Base-by-base conservation (phyloP, 2,888 invertebrate genomes). In the Clunio marinus region DNA sequence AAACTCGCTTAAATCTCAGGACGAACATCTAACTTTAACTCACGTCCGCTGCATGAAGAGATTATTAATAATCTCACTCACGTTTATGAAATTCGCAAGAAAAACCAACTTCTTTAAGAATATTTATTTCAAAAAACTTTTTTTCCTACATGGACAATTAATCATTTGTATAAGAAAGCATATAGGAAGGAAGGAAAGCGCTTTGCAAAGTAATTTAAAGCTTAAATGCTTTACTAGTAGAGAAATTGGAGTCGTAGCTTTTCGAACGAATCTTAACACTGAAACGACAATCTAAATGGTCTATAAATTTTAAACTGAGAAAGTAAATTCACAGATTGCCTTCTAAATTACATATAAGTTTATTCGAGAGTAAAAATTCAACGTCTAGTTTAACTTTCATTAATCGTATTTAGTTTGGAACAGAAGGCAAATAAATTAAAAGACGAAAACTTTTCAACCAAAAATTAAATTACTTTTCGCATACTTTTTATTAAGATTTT, bases 41-140 rank as follows among this genome's bases (percentile, higher is more conserved):
- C 57, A 5, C 27, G 5, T 57, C 27, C 57, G 4, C 27, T 57
- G 57, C 57, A 57, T 7, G n/a, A n/a, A 13, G 27, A 57, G 57
- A 57, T 25, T 57, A 57, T 57, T 57, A 57, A 57, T 57, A 57
- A 25, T 57, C 57, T 57, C n/a, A n/a, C n/a, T n/a, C 57, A 57
- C 57, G 57, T 57, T 57, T 20, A 27, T 2, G 25, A 57, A 57
- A 17, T 17, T 20, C 17, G n/a, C n/a, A n/a, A n/a, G n/a, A n/a
- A n/a, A n/a, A n/a, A n/a, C 15, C 41, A n/a, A n/a, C 41, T n/a
- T 51, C 22, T 51, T 22, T 3, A 51, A 22, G 51, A 32, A 22
- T 20, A 51, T 7, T n/a, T n/a, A n/a, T n/a, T n/a, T n/a, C n/a
- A n/a, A n/a, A n/a, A n/a, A n/a, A n/a, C n/a, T n/a, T n/a, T n/a